These are phyloP conservation scores for Apogon hyalosoma DNA, from an alignment of 2,797 vertebrate genomes.

Conservation along the genomic window DNA sequence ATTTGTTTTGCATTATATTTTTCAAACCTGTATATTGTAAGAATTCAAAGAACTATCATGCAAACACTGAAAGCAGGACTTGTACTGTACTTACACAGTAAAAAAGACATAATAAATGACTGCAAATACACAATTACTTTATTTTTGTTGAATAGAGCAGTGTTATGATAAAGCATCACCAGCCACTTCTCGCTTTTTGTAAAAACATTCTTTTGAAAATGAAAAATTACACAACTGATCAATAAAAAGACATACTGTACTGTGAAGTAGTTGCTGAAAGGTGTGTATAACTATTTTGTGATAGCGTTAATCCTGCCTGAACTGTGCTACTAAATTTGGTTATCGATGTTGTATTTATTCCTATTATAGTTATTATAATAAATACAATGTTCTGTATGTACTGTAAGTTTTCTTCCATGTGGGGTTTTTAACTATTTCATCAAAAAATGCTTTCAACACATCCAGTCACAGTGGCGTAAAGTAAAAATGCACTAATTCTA, in stretches of 20 bases:
- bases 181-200: slow-evolving; percentile 67
- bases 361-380: slow-evolving; percentile 73
- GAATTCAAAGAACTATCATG: slow-evolving; percentile 77
- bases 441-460: neutral
- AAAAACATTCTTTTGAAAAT: slow-evolving; percentile 74
- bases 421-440: neutral
- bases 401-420: slow-evolving; percentile 47
- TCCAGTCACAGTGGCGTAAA: neutral
- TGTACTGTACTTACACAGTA: slow-evolving; percentile 82
- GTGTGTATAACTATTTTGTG: slow-evolving; percentile 63
- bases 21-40: slow-evolving; percentile 80
- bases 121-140: slow-evolving; percentile 76
- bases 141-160: slow-evolving; percentile 73
- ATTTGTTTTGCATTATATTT: slow-evolving; percentile 79
- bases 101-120: slow-evolving; percentile 73
- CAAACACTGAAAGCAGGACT: slow-evolving; percentile 78
- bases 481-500: neutral
- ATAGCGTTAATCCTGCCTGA: slow-evolving; percentile 66
- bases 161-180: slow-evolving; percentile 66
- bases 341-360: slow-evolving; percentile 78
- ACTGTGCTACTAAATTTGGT: slow-evolving; percentile 71
- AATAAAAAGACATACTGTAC: slow-evolving; percentile 72
- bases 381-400: slow-evolving; percentile 71
- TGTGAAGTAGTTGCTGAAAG: slow-evolving; percentile 67
- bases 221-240: slow-evolving; percentile 76